These are phyloP conservation scores for Xenentodon cancila DNA, from an alignment of 2,797 vertebrate species.

Conservation along the genomic window DNA sequence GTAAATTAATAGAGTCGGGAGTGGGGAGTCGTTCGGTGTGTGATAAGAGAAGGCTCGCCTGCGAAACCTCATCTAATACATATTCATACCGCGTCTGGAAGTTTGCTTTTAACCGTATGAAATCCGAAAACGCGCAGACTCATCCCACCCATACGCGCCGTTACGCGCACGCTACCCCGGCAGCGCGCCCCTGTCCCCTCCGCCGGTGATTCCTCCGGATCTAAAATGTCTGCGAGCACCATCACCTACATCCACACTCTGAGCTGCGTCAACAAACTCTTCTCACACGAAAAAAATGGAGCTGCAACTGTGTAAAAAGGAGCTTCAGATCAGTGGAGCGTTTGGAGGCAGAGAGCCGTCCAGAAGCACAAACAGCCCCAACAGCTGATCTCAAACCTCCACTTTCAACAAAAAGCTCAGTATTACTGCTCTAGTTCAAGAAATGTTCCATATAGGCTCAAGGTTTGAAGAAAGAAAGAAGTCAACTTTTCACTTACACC, in stretches of 20 bases:
- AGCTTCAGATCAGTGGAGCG: too few species aligned
- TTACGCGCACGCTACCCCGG: not conserved
- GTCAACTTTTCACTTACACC: too few species aligned
- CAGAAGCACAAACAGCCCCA: not conserved
- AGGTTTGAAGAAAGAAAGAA: too few species aligned
- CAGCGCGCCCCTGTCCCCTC: not conserved
- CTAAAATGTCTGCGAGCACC: conserved; percentile 15
- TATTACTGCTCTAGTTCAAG: not conserved
- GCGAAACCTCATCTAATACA: conserved; percentile 75
- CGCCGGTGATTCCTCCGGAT: not conserved
- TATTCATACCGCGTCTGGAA: conserved; percentile 77
- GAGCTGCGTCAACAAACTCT: not conserved
- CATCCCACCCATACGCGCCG: conserved; percentile 1
- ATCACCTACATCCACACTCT: too few species aligned
- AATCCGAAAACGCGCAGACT: conserved; percentile 34
- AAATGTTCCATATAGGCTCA: too few species aligned
- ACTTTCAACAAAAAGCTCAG: not conserved
- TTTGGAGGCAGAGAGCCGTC: too few species aligned
- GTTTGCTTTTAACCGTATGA: conserved; percentile 69
- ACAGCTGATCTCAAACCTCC: conserved; percentile 30
- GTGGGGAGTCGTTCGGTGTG: conserved; percentile 49
- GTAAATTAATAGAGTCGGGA: conserved; percentile 53
- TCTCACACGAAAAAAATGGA: not conserved
- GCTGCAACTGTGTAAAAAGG: too few species aligned
- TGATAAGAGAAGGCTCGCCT: conserved; percentile 58